These are phyloP conservation scores for Thunnus maccoyii DNA, from an alignment of 2,113 vertebrate species.

Conservation along the genomic window DNA sequence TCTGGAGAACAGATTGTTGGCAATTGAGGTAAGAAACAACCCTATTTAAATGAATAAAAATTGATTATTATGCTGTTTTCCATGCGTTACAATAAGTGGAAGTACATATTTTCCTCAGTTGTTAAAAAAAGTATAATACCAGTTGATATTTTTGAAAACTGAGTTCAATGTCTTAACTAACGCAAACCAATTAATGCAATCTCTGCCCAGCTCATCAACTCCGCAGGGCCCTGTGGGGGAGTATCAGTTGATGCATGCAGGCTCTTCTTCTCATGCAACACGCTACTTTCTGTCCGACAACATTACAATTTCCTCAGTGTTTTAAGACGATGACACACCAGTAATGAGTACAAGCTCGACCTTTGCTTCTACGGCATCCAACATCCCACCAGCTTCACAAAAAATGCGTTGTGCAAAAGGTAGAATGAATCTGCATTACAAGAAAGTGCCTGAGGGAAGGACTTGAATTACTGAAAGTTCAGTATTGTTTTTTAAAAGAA, in stretches of 20 bases:
- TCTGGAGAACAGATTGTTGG: constrained; percentile 85
- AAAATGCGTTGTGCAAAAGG: constrained; percentile 25
- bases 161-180: constrained; percentile 42
- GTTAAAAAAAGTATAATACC: constrained; percentile 16
- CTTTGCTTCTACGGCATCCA: constrained; percentile 31
- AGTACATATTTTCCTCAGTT: neutral
- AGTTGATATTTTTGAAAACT: neutral
- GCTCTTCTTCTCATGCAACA: constrained; percentile 36
- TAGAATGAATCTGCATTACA: constrained; percentile 20
- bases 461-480: constrained; percentile 21
- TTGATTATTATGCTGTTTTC: neutral
- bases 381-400: constrained; percentile 14
- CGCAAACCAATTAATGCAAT: constrained; percentile 75
- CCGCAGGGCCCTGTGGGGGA: constrained; percentile 45
- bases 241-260: constrained; percentile 46
- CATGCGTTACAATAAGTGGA: neutral
- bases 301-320: constrained; percentile 32
- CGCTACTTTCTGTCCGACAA: constrained; percentile 40
- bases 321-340: constrained; percentile 44
- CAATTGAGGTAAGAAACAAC: constrained; percentile 85
- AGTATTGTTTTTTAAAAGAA: constrained; percentile 8
- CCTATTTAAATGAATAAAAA: constrained; percentile 17
- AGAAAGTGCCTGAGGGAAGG: constrained; percentile 29
- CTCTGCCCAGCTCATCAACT: constrained; percentile 71
- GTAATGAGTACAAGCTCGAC: constrained; percentile 67